Evolutionary conservation across 2,888 invertebrate species (phyloP).

Genomic region (Seladonia tumulorum): DNA sequence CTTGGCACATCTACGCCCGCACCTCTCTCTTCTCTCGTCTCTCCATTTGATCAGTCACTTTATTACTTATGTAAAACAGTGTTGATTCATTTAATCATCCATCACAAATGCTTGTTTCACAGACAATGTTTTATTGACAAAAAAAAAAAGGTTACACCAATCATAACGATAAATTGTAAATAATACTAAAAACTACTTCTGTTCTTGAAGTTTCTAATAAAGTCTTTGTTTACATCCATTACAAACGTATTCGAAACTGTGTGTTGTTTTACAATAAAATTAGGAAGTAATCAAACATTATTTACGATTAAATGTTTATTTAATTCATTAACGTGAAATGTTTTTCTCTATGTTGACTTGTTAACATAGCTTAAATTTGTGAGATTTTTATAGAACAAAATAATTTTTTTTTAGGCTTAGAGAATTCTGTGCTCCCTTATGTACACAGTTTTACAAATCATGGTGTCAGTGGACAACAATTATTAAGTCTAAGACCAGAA

Average conservation of each 20-base stretch:
- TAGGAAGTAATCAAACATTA: neutral
- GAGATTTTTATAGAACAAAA: neutral
- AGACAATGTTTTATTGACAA: conserved; percentile 13
- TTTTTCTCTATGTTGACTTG: neutral
- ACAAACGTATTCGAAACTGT: neutral
- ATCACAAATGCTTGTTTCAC: conserved; percentile 36
- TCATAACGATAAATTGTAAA: neutral
- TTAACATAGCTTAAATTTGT: neutral
- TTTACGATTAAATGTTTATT: neutral
- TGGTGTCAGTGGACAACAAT: conserved; percentile 92
- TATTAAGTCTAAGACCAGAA: conserved; percentile 94
- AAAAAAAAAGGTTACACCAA: neutral
- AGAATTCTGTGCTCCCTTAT: conserved; percentile 92
- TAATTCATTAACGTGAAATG: neutral
- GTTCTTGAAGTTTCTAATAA: neutral
- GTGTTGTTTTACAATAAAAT: neutral
- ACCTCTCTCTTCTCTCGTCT: neutral
- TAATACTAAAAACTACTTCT: neutral
- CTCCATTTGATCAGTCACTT: conserved; percentile 33
- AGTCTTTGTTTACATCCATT: conserved; percentile 10
- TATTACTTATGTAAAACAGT: conserved; percentile 48
- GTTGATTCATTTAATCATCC: conserved; percentile 46
- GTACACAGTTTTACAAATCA: conserved; percentile 92
- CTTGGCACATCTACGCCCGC: conserved; percentile 23
- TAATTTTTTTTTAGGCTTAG: conserved; percentile 87